Conservation (phyloP, 2,888 invertebrate genomes). For the Horisme vitalbata region DNA sequence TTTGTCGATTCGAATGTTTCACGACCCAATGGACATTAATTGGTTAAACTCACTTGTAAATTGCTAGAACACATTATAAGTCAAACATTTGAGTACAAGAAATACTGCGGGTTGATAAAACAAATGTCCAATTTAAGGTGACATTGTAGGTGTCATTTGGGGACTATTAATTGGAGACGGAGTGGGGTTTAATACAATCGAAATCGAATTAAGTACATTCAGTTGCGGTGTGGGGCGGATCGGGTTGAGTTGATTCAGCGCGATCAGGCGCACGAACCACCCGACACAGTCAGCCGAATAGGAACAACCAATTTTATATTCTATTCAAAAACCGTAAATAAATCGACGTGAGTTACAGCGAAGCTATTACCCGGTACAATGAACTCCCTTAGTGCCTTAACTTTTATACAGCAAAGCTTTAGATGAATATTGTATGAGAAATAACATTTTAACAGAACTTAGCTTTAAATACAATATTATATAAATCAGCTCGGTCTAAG, state of each 20-base stretch:
- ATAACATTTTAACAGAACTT: slow-evolving; percentile 64
- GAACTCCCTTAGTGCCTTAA: slow-evolving; percentile 52
- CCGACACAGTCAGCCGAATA: slow-evolving; percentile 34
- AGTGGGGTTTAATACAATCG: slow-evolving; percentile 77
- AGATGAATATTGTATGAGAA: slow-evolving; percentile 60
- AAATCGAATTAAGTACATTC: slow-evolving; percentile 80
- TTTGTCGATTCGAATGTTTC: slow-evolving; percentile 50
- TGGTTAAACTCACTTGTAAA: slow-evolving; percentile 32
- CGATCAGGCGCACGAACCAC: slow-evolving; percentile 57
- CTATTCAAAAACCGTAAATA: slow-evolving; percentile 13
- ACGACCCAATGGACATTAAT: slow-evolving; percentile 44
- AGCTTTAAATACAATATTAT: slow-evolving; percentile 56
- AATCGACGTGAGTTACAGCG: slow-evolving; percentile 33
- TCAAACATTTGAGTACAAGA: slow-evolving; percentile 22
- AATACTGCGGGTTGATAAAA: slow-evolving; percentile 25
- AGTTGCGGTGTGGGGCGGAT: slow-evolving; percentile 65
- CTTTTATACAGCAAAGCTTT: slow-evolving; percentile 49
- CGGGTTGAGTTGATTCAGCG: slow-evolving; percentile 75
- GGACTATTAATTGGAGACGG: slow-evolving; percentile 70
- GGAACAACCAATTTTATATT: slow-evolving; percentile 19
- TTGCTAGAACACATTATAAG: slow-evolving; percentile 30
- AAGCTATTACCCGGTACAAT: slow-evolving; percentile 56
- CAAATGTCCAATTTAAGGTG: slow-evolving; percentile 30
- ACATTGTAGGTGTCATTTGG: slow-evolving; percentile 59
- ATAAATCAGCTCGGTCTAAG: no score